These are phyloP conservation scores for Chroicocephalus ridibundus DNA, from an alignment of 2,113 vertebrate species.

Conservation along the genomic window DNA sequence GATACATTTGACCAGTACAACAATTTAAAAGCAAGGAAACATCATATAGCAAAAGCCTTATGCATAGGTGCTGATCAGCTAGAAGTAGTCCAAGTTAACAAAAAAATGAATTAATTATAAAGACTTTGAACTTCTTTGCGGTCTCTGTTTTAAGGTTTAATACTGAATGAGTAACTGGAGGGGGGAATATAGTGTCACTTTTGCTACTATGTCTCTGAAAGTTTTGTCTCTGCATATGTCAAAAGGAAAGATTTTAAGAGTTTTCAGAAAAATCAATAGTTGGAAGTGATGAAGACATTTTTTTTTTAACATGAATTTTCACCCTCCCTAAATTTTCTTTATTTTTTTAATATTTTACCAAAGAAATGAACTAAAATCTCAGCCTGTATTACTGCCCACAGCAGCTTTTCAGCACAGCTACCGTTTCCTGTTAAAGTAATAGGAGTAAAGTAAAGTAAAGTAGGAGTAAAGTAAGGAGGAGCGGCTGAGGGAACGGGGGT, in stretches of 20 bases:
- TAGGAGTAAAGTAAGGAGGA: neutral
- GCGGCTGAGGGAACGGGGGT: neutral
- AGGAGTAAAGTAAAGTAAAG: neutral
- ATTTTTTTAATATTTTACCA: neutral
- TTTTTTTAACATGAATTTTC: neutral
- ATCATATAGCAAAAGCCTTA: neutral
- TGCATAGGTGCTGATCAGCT: neutral
- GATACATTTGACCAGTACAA: neutral
- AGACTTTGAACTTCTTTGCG: neutral
- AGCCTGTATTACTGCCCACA: neutral
- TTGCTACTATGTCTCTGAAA: neutral
- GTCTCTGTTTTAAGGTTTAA: neutral
- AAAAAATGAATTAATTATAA: neutral
- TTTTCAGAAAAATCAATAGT: neutral
- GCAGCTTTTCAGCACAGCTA: neutral
- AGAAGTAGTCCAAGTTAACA: neutral
- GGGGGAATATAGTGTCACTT: neutral
- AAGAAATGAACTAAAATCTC: neutral
- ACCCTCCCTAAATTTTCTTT: rapidly evolving
- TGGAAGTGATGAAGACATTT: neutral
- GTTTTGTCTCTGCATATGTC: neutral
- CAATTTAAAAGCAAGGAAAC: neutral
- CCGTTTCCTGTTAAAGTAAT: neutral
- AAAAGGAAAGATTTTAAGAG: neutral
- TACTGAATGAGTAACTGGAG: neutral